Percentiles rank a stretch among this genome's conserved stretches.
Evolutionary conservation across 2,797 vertebrate genomes (phyloP).

Genomic region (Myotis vivesi): DNA sequence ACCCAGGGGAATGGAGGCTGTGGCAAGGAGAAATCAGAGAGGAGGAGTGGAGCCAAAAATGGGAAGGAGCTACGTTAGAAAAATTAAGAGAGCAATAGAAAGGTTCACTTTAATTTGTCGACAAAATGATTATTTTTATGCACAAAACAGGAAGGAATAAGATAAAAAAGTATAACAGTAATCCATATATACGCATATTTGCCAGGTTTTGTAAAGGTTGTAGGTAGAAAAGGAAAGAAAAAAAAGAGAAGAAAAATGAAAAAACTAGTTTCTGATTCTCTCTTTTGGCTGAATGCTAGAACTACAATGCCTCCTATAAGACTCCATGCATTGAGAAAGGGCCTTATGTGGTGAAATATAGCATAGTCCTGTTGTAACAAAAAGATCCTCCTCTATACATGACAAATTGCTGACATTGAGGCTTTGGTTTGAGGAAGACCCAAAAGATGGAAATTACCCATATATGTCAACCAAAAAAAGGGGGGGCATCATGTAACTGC

Average conservation of each 20-base stretch:
- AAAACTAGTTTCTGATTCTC: neutral
- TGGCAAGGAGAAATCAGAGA: neutral
- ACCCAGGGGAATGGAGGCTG: neutral
- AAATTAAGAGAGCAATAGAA: neutral
- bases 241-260: neutral
- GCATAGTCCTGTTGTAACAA: neutral
- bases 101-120: neutral
- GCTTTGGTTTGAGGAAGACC: neutral
- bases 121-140: neutral
- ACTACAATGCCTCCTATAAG: neutral
- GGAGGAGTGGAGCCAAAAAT: neutral
- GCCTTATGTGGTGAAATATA: neutral
- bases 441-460: neutral
- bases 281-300: neutral
- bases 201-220: neutral
- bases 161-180: neutral
- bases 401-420: neutral
- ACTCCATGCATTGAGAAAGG: accelerated
- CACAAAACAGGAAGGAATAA: neutral
- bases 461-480: neutral
- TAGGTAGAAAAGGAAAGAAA: neutral
- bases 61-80: neutral
- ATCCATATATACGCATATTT: neutral
- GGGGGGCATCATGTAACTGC: neutral
- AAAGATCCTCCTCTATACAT: neutral